These are phyloP conservation scores for Popillia japonica DNA, from an alignment of 1,140 invertebrate species.

Conservation along the genomic window DNA sequence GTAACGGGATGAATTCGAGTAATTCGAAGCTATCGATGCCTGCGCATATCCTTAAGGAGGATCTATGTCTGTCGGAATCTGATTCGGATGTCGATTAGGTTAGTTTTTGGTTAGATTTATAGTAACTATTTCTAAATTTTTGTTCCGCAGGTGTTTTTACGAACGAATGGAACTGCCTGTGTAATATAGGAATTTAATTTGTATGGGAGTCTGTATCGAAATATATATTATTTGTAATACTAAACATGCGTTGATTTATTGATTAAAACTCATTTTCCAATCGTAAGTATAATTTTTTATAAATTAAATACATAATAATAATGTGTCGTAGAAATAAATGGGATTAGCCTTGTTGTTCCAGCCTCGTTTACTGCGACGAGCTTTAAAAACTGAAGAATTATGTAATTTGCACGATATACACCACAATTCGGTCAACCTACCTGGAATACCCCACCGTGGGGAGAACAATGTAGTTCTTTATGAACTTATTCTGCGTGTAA, in stretches of 20 bases:
- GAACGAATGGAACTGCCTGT: neutral
- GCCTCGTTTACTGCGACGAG: no score
- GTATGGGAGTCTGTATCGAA: neutral
- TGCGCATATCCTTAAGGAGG: slow-evolving; percentile 73
- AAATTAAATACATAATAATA: no score
- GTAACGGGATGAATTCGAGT: slow-evolving; percentile 58
- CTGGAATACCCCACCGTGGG: neutral
- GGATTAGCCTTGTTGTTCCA: no score
- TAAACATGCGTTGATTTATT: neutral
- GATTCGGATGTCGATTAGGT: slow-evolving; percentile 5
- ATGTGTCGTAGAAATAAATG: no score
- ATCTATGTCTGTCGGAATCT: slow-evolving; percentile 77
- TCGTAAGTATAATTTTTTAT: no score
- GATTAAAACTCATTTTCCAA: no score
- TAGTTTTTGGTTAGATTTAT: neutral
- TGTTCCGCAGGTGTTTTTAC: neutral
- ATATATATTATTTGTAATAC: slow-evolving; percentile 16
- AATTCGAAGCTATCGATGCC: slow-evolving; percentile 61
- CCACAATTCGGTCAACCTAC: neutral
- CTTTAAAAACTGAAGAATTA: neutral
- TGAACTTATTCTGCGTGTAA: neutral
- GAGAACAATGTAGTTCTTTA: neutral
- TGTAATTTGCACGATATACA: neutral
- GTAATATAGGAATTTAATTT: neutral
- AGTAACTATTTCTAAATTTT: neutral